Evolutionary conservation across 2,888 invertebrate genomes (phyloP).

Genomic region (Marronus borbonicus): DNA sequence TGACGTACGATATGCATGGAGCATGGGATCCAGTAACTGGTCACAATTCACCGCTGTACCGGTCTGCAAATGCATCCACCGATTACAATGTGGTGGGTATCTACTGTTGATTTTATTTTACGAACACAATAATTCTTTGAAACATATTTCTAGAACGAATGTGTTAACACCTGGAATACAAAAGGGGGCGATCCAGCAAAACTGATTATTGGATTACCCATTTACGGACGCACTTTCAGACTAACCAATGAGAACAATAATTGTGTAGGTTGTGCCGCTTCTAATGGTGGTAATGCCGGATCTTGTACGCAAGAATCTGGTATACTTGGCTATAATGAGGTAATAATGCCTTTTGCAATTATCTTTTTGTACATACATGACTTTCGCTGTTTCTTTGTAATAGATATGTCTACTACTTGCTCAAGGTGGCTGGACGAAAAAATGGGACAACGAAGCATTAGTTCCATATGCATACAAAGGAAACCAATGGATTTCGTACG

Average conservation of each 20-base stretch:
- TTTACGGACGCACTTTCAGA: constrained; percentile 81
- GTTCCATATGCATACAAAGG: constrained; percentile 69
- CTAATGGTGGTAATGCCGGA: constrained; percentile 76
- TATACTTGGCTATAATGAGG: constrained; percentile 74
- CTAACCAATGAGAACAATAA: constrained; percentile 69
- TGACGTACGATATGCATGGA: constrained; percentile 84
- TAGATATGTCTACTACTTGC: constrained; percentile 63
- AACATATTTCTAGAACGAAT: constrained; percentile 65
- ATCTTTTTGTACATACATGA: neutral
- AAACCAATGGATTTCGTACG: constrained; percentile 68
- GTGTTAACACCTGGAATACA: constrained; percentile 72
- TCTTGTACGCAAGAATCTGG: constrained; percentile 78
- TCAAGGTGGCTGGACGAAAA: constrained; percentile 60
- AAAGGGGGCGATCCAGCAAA: constrained; percentile 76
- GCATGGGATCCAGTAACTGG: constrained; percentile 78
- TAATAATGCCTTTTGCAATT: constrained; percentile 57
- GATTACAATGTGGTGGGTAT: constrained; percentile 71
- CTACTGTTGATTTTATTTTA: neutral
- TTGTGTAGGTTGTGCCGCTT: constrained; percentile 73
- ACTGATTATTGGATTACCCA: constrained; percentile 79
- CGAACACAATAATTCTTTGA: constrained; percentile 32
- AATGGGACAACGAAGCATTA: constrained; percentile 66
- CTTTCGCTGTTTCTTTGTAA: neutral
- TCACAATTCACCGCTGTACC: constrained; percentile 79
- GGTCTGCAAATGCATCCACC: constrained; percentile 65